phyloP scores from a whole-genome alignment of 2,113 vertebrate species.

The Odocoileus hemionus region DNA sequence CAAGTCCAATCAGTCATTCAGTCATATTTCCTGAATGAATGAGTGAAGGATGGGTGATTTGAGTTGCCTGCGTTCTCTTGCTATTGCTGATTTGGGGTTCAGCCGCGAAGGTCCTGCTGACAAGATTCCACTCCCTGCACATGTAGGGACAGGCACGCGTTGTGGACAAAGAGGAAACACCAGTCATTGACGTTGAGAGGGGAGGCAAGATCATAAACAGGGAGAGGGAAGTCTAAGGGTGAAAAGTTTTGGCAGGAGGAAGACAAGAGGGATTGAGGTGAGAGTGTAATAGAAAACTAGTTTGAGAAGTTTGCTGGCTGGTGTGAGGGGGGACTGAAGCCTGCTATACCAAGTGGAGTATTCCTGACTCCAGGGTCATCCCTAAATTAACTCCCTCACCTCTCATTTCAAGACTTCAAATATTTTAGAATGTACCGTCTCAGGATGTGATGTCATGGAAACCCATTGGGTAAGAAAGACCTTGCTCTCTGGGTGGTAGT shows the following conservation, averaged over 20 bases:
- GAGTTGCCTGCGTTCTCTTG: not conserved
- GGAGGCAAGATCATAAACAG: not conserved
- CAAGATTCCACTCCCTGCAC: no score
- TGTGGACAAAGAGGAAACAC: no score
- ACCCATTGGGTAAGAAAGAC: not conserved
- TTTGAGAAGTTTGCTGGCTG: not conserved
- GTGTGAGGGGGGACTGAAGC: fast-evolving
- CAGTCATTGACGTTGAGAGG: not conserved
- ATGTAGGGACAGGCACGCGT: not conserved
- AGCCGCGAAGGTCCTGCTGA: not conserved
- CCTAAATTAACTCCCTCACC: not conserved
- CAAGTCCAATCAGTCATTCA: fast-evolving
- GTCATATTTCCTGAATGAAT: not conserved
- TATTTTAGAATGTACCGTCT: not conserved
- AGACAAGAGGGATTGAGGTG: not conserved
- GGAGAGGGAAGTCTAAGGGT: not conserved
- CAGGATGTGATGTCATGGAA: not conserved
- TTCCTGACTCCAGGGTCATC: not conserved
- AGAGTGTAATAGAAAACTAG: no score
- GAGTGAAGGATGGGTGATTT: not conserved
- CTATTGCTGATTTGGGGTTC: not conserved
- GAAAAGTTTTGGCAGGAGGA: not conserved
- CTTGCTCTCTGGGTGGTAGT: not conserved
- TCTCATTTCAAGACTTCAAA: not conserved
- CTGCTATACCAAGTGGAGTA: not conserved